phyloP scores from a whole-genome alignment of 1,140 invertebrate genomes.

The Plutomurus gul region DNA sequence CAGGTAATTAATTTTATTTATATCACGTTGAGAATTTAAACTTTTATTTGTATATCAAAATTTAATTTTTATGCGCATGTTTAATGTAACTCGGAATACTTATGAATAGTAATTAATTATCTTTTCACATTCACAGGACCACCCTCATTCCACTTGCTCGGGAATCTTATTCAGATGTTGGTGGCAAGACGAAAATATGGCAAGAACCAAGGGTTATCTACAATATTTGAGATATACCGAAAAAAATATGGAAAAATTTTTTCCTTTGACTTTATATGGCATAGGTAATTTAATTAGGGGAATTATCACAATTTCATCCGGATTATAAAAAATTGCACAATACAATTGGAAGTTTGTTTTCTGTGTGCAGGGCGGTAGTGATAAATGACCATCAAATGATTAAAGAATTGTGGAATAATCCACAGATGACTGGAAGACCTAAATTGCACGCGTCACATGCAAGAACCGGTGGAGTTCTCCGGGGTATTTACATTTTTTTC shows the following conservation, averaged over 20 bases:
- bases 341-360: too few species aligned
- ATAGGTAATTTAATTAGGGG: too few species aligned
- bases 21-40: too few species aligned
- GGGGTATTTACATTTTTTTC: slow-evolving; percentile 1
- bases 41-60: too few species aligned
- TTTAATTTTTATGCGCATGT: not conserved
- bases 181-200: not conserved
- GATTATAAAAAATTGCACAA: not conserved
- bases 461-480: slow-evolving; percentile 23
- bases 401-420: slow-evolving; percentile 37
- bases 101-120: not conserved
- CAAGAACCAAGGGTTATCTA: not conserved
- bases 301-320: not conserved
- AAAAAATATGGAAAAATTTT: slow-evolving; percentile 31
- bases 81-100: not conserved
- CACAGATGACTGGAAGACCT: slow-evolving; percentile 18
- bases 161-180: slow-evolving; percentile 20
- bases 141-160: not conserved
- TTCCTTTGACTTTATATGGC: not conserved
- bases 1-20: slow-evolving; percentile 21
- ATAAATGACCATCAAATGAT: slow-evolving; percentile 33
- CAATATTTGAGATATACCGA: not conserved
- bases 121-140: slow-evolving; percentile 31
- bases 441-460: slow-evolving; percentile 35
- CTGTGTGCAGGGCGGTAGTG: slow-evolving; percentile 10